Evolutionary conservation across 2,888 invertebrate species (phyloP), one percentile per base, ranked within the genome.

Genomic region (Andrena hattorfiana): DNA sequence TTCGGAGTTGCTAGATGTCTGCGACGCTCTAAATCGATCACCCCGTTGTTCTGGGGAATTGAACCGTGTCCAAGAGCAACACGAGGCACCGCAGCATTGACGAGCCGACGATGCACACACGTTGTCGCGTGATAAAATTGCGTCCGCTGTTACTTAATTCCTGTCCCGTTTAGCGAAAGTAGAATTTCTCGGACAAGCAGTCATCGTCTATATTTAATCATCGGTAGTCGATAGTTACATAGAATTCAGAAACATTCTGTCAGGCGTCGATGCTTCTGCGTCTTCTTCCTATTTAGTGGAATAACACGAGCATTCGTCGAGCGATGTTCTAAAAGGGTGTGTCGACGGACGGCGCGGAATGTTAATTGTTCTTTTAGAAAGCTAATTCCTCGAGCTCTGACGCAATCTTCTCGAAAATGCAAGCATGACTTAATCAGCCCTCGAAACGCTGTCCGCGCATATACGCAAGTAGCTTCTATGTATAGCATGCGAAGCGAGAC

Each of bases 341-440:
- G 81, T 49, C 81, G 73, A 72, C n/a, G 59, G 42, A 67, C 67
- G 81, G 67, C 62, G 54, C 35, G 72, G 81, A 81, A 81, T 79
- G 81, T 67, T 73, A 79, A 73, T 81, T 79, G 79, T 79, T 68
- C 79, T 51, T 81, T 81, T 79, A 81, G 81, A 79, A 81, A 79
- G 79, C 67, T 79, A 73, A 81, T 73, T 79, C 79, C 66, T 54
- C 67, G 59, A n/a, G 48, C 13, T 16, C 62, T 68, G 79, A 81
- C 67, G 73, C 48, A 72, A 81, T 64, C 35, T 32, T 42, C 51
- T 64, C 35, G 42, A 54, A 60, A 66, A 32, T 32, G 26, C 59
- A 51, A 30, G 28, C 28, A 20, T 10, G n/a, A 42, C 42, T 42
- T 42, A 42, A 8, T 67, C 30, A 10, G 23, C 10, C 56, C 56